phyloP scores from a whole-genome alignment of 2,888 invertebrate genomes.

The Sympetrum striolatum region DNA sequence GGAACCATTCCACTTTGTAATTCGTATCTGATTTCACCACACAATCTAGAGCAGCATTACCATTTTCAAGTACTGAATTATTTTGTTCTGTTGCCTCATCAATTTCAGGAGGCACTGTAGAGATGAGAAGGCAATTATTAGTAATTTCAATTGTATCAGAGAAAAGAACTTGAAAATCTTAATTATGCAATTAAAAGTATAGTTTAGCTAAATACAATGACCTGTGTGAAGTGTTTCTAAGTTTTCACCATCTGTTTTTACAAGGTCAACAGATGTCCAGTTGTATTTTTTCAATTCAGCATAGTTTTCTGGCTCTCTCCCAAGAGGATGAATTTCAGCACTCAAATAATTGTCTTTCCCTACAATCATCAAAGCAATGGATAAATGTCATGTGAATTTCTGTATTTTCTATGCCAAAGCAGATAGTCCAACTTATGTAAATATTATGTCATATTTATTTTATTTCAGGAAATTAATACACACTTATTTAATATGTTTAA shows the following conservation, averaged over 20 bases:
- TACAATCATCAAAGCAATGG: background rate
- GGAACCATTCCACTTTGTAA: background rate
- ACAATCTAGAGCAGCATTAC: background rate
- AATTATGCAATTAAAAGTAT: no score
- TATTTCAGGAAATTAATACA: no score
- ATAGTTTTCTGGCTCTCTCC: slow-evolving; percentile 53
- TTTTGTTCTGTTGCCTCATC: background rate
- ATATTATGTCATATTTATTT: no score
- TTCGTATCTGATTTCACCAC: background rate
- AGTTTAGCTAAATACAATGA: no score
- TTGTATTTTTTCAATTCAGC: slow-evolving; percentile 51
- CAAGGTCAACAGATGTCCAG: slow-evolving; percentile 53
- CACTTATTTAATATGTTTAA: no score
- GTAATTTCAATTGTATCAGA: no score
- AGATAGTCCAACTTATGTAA: no score
- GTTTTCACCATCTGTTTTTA: slow-evolving; percentile 50
- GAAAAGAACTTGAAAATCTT: no score
- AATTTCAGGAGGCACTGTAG: background rate
- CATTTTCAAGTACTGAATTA: background rate
- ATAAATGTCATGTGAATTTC: background rate
- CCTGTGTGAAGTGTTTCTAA: slow-evolving; percentile 51
- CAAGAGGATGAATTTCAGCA: slow-evolving; percentile 51
- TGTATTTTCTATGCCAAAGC: no score
- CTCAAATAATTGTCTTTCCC: background rate
- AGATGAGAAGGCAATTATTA: no score